Percentiles rank a stretch among this genome's conserved stretches.
These are phyloP conservation scores for Hyphantria cunea DNA, from an alignment of 1,140 invertebrate genomes.

Conservation along the genomic window DNA sequence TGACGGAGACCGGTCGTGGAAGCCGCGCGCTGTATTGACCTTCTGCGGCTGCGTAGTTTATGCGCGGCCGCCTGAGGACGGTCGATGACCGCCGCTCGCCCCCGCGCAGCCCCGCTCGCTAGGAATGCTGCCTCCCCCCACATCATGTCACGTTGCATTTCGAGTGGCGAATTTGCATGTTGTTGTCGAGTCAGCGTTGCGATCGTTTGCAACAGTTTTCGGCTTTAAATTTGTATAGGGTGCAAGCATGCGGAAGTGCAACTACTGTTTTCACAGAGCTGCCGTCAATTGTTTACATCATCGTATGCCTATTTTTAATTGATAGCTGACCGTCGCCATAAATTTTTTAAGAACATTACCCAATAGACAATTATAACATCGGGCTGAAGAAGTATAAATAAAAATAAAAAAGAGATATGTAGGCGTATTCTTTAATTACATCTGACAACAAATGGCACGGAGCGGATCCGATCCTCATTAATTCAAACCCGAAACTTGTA, in stretches of 20 bases:
- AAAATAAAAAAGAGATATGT: background rate
- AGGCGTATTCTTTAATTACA: background rate
- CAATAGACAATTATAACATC: too few species aligned
- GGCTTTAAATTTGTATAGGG: conserved; percentile 31
- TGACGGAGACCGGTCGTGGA: conserved; percentile 40
- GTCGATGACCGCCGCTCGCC: conserved; percentile 67
- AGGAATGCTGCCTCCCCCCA: conserved; percentile 62
- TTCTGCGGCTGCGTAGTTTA: conserved; percentile 73
- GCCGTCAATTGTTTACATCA: conserved; percentile 27
- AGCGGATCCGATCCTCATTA: conserved; percentile 4
- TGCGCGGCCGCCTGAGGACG: conserved; percentile 68
- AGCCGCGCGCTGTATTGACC: conserved; percentile 60
- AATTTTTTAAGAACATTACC: too few species aligned
- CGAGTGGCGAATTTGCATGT: conserved; percentile 69
- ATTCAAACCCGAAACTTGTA: conserved; percentile 21
- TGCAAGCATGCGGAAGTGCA: conserved; percentile 41
- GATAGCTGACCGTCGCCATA: too few species aligned
- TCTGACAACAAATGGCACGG: conserved; percentile 2
- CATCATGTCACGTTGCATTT: conserved; percentile 69
- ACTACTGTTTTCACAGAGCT: conserved; percentile 17
- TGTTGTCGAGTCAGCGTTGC: conserved; percentile 26
- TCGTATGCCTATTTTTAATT: too few species aligned
- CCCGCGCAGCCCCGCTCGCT: conserved; percentile 33
- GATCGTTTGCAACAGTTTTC: conserved; percentile 17
- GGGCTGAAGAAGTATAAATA: too few species aligned